These are phyloP conservation scores for Trichonephila inaurata DNA, from an alignment of 1,140 invertebrate species.

Conservation along the genomic window DNA sequence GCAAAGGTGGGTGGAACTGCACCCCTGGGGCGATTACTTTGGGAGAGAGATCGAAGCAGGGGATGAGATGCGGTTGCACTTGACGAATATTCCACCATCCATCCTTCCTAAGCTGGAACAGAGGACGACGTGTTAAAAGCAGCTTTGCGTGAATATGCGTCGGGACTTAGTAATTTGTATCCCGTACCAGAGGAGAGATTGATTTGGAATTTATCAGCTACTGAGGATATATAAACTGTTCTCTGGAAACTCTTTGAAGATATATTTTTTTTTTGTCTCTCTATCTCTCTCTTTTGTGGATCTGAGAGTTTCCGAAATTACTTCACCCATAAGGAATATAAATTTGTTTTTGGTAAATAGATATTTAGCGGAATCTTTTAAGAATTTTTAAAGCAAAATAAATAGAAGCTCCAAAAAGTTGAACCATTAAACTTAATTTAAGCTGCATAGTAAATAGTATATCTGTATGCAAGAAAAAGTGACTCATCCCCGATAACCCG, in stretches of 20 bases:
- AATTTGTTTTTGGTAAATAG: too few relatives aligned
- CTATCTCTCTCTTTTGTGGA: too few relatives aligned
- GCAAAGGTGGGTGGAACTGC: slow-evolving; percentile 5
- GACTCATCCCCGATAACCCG: too few relatives aligned
- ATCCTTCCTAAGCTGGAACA: slow-evolving; percentile 1
- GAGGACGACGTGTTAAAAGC: not conserved
- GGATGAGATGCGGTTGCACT: slow-evolving; percentile 36
- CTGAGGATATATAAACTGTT: not conserved
- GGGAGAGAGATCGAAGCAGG: not conserved
- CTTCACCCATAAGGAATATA: too few relatives aligned
- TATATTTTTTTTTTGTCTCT: not conserved
- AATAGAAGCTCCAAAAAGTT: too few relatives aligned
- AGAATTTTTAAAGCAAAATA: too few relatives aligned
- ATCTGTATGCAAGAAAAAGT: too few relatives aligned
- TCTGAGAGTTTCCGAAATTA: not conserved
- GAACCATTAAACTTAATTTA: too few relatives aligned
- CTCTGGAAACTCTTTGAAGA: not conserved
- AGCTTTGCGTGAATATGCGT: not conserved
- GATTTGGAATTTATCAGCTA: not conserved
- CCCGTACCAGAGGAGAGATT: not conserved
- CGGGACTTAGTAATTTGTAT: not conserved
- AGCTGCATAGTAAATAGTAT: too few relatives aligned
- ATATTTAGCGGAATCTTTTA: too few relatives aligned
- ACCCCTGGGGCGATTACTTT: slow-evolving; percentile 24
- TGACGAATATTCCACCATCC: slow-evolving; percentile 49